These are phyloP conservation scores for Melipona bicolor DNA, from an alignment of 2,888 invertebrate species.

Conservation along the genomic window DNA sequence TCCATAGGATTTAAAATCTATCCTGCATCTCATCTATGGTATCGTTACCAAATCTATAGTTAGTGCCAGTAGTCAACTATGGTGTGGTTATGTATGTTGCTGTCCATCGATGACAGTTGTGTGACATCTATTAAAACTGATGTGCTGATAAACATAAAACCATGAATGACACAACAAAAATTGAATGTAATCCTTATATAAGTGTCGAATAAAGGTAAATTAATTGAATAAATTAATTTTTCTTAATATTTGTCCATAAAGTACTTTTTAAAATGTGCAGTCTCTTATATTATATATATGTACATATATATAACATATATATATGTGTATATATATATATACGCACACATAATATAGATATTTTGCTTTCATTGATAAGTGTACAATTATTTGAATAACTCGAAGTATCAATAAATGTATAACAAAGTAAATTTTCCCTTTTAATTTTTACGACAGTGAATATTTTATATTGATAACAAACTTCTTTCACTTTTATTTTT, in stretches of 20 bases:
- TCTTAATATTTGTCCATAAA: conserved; percentile 1
- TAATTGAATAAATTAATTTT: conserved; percentile 1
- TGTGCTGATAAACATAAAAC: conserved; percentile 66
- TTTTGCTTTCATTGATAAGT: conserved; percentile 35
- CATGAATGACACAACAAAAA: conserved; percentile 69
- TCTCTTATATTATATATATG: not conserved
- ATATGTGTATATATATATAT: not conserved
- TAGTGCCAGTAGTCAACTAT: conserved; percentile 54
- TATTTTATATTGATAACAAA: conserved; percentile 2
- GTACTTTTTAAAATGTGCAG: conserved; percentile 12
- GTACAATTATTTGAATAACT: conserved; percentile 25
- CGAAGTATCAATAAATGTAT: conserved; percentile 1
- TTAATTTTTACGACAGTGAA: not conserved
- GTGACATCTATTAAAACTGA: conserved; percentile 67
- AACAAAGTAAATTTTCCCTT: not conserved
- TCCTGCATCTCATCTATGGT: not conserved
- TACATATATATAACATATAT: not conserved
- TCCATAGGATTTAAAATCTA: not conserved
- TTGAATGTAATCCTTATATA: conserved; percentile 58
- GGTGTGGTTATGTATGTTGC: conserved; percentile 67
- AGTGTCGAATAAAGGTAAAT: conserved; percentile 61
- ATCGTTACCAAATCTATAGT: conserved; percentile 34
- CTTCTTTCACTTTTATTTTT: not conserved
- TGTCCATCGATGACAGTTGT: conserved; percentile 71
- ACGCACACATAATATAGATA: not conserved